Conservation (phyloP, 1,140 invertebrate species). For the Heliconius hermathena region DNA sequence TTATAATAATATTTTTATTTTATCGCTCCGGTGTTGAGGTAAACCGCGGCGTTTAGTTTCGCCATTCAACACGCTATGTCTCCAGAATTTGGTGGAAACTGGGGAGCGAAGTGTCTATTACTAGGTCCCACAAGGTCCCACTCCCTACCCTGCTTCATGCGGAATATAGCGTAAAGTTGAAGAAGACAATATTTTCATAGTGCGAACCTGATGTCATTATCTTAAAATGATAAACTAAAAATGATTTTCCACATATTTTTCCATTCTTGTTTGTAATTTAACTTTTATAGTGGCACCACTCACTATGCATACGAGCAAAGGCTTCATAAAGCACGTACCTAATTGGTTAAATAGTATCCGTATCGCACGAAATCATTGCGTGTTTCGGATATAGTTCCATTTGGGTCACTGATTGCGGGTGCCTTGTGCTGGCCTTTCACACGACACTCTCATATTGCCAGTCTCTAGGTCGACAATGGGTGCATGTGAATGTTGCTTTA, state of each 20-base stretch:
- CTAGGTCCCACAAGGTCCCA: no score
- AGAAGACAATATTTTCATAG: no score
- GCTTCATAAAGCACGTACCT: not conserved
- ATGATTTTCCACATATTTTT: not conserved
- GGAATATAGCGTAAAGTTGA: no score
- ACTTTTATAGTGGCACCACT: not conserved
- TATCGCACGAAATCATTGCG: slow-evolving; percentile 40
- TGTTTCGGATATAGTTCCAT: slow-evolving; percentile 39
- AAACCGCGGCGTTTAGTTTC: no score
- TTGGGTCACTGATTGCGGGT: slow-evolving; percentile 38
- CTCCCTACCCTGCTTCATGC: no score
- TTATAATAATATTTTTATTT: no score
- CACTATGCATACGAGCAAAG: not conserved
- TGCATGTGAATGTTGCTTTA: slow-evolving; percentile 6
- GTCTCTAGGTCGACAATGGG: slow-evolving; percentile 22
- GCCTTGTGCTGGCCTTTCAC: slow-evolving; percentile 28
- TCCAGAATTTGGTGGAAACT: no score
- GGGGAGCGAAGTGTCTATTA: no score
- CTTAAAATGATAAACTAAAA: no score
- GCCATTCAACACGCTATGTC: no score
- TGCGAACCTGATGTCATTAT: no score
- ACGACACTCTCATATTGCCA: slow-evolving; percentile 17
- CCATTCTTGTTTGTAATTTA: not conserved
- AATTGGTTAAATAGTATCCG: not conserved
- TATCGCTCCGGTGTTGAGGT: no score